Conservation (phyloP, 2,797 vertebrate species). For the Menidia menidia region DNA sequence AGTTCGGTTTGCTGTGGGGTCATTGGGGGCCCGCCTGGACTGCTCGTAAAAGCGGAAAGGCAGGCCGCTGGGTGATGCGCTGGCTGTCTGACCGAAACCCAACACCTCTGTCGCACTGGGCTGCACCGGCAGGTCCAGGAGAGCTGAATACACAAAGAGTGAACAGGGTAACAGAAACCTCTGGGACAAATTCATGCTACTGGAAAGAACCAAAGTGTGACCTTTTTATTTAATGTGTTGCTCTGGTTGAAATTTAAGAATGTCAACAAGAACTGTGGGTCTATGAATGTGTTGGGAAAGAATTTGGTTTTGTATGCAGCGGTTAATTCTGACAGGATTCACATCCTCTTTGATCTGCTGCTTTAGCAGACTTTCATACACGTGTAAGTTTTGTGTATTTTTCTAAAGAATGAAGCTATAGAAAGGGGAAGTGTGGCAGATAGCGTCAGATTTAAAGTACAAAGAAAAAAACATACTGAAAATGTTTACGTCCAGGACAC, state of each 20-base stretch:
- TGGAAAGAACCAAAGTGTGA: background rate
- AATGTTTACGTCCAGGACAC: background rate
- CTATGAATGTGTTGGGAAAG: background rate
- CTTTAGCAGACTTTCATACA: background rate
- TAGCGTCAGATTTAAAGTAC: background rate
- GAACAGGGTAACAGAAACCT: background rate
- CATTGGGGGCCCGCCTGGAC: slow-evolving; percentile 89
- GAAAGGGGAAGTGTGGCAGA: slow-evolving; percentile 2
- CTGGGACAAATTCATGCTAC: background rate
- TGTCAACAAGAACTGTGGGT: background rate
- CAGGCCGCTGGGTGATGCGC: slow-evolving; percentile 81
- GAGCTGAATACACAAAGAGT: slow-evolving; percentile 37
- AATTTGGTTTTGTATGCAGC: background rate
- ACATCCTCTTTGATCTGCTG: slow-evolving; percentile 26
- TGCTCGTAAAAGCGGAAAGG: slow-evolving; percentile 98
- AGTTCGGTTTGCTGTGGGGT: slow-evolving; percentile 88
- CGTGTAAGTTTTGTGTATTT: background rate
- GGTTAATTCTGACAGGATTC: background rate
- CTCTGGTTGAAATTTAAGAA: background rate
- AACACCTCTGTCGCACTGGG: slow-evolving; percentile 87
- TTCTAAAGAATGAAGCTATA: slow-evolving; percentile 20
- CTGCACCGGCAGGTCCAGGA: slow-evolving; percentile 82
- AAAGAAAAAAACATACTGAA: background rate
- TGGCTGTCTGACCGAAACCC: slow-evolving; percentile 89
- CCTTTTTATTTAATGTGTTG: background rate